Evolutionary conservation across 2,797 vertebrate genomes (phyloP).

Genomic region (Manis javanica): DNA sequence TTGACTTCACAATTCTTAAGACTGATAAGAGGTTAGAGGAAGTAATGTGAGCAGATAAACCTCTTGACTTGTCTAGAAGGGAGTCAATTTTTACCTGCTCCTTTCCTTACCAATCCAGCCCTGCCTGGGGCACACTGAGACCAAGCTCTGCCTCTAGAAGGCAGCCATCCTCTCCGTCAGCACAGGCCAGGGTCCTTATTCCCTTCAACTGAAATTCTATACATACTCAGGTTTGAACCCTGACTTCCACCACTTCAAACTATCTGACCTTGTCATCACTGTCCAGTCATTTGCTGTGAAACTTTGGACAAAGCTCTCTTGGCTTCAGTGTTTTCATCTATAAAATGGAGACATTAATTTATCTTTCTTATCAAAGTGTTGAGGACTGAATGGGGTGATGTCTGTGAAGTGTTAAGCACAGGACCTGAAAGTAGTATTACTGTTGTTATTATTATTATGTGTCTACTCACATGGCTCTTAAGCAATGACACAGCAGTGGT

Average conservation of each 20-base stretch:
- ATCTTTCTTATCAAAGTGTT: background rate
- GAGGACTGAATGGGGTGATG: background rate
- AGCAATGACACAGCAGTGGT: too few species aligned
- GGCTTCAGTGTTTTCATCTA: background rate
- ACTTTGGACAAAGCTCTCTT: background rate
- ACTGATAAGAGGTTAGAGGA: constrained; percentile 26
- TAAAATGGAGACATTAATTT: background rate
- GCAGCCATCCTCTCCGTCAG: background rate
- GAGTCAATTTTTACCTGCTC: background rate
- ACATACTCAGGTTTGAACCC: background rate
- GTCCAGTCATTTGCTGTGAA: background rate
- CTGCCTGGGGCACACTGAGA: background rate
- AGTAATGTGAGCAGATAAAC: constrained; percentile 29
- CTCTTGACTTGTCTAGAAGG: background rate
- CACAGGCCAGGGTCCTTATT: background rate
- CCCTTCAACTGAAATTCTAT: background rate
- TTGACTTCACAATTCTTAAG: background rate
- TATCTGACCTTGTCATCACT: background rate
- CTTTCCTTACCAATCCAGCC: background rate
- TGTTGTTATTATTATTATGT: background rate
- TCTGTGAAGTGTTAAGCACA: background rate
- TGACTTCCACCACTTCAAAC: background rate
- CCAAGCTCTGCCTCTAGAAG: background rate
- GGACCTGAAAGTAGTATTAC: background rate
- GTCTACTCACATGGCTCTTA: background rate